Evolutionary conservation across 2,113 vertebrate genomes (phyloP).

Genomic region (Trogon melanurus): DNA sequence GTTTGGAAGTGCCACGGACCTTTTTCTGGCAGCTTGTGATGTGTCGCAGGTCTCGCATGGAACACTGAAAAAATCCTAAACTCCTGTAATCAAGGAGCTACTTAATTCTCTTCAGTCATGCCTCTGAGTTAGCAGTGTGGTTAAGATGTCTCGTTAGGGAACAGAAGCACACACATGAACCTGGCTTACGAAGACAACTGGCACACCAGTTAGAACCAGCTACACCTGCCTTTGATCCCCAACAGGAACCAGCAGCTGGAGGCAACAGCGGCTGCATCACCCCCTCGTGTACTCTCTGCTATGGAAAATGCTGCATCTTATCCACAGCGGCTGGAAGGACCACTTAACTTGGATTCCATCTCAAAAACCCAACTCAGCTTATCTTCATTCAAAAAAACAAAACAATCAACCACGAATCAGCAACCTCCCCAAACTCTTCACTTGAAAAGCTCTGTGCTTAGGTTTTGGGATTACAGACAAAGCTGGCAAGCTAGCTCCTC

Average conservation of each 20-base stretch:
- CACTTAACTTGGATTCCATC: not conserved
- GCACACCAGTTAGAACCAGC: not conserved
- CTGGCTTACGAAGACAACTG: not conserved
- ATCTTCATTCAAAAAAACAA: not conserved
- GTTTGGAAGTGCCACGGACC: not conserved
- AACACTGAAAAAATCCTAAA: not conserved
- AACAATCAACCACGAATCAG: too few relatives aligned
- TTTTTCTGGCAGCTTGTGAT: not conserved
- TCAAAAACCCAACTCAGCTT: not conserved
- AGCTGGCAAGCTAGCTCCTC: not conserved
- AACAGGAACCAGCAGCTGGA: not conserved
- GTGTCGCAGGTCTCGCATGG: not conserved
- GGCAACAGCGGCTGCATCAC: not conserved
- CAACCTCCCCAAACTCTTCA: not conserved
- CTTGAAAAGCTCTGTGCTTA: not conserved
- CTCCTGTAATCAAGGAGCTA: not conserved
- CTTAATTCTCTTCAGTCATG: not conserved
- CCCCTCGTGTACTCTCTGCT: not conserved
- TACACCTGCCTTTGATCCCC: not conserved
- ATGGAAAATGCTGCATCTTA: not conserved
- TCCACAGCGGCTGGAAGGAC: not conserved
- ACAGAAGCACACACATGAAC: not conserved
- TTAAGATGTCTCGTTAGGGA: not conserved
- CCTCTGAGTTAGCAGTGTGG: not conserved
- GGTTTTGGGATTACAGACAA: not conserved